These are phyloP conservation scores for Stomorhina lunata DNA, from an alignment of 2,888 invertebrate species.

Conservation along the genomic window DNA sequence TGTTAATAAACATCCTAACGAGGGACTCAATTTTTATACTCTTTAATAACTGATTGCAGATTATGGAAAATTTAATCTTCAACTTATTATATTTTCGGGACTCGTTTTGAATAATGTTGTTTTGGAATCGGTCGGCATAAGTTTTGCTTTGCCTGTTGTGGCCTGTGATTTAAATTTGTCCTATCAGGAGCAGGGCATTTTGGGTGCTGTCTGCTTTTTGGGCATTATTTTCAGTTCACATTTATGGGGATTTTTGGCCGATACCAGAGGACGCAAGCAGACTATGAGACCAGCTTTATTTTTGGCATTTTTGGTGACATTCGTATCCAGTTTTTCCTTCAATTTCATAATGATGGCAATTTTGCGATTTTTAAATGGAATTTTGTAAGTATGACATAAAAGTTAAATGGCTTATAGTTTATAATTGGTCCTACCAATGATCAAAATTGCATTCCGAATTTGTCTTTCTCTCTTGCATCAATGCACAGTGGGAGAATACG, in stretches of 20 bases:
- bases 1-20: background rate
- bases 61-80: conserved; percentile 81
- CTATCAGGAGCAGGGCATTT: conserved; percentile 77
- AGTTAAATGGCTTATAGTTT: no score
- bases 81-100: conserved; percentile 80
- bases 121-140: conserved; percentile 80
- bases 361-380: conserved; percentile 81
- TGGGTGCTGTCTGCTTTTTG: conserved; percentile 77
- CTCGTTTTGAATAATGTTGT: conserved; percentile 80
- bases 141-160: conserved; percentile 81
- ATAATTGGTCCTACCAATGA: no score
- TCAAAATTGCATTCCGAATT: no score
- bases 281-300: conserved; percentile 80
- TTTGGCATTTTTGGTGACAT: conserved; percentile 79
- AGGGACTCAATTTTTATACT: background rate
- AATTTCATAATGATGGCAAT: conserved; percentile 80
- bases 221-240: conserved; percentile 81
- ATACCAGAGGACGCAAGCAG: conserved; percentile 80
- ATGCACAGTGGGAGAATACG: no score
- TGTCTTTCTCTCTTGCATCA: no score
- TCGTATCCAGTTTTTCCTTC: conserved; percentile 80
- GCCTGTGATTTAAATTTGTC: conserved; percentile 79
- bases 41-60: conserved; percentile 73
- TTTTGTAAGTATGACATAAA: conserved; percentile 79
- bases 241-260: conserved; percentile 82